Evolutionary conservation across 2,888 invertebrate species (phyloP), one percentile per base, ranked within the genome.

Genomic region (Leptothorax acervorum): DNA sequence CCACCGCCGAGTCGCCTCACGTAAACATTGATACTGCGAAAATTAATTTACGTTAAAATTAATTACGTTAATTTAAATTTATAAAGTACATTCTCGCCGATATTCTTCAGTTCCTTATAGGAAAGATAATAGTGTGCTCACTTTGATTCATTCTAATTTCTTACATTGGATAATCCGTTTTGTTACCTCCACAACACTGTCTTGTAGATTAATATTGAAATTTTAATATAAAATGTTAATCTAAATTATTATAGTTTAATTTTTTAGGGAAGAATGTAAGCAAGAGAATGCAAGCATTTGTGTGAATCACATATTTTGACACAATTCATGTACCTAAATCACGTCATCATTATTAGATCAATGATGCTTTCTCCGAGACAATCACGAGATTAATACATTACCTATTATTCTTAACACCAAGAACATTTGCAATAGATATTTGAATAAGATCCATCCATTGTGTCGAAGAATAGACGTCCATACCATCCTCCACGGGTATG

Each of bases 1-100:
- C 95, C 97, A 18, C 98, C 98, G 2, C 98, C 98, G 3, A 98
- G 89, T 57, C 98, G 96, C 8, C 96, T 96, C 0, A 98, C 97
- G 68, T 95, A 95, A 0, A 98, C 95, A 87, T 97, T 96, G n/a
- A 98, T 96, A 70, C 98, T 97, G 6, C 1, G 60, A 63, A 60
- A 60, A 71, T 51, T 48, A 12, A 48, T 35, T 15, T 31, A 15
- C 23, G 23, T 51, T 48, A 23, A 42, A 31, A 5, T 35, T 23
- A 23, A 23, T 23, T 23, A 23, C 23, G 15, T 0, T 23, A 63
- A 65, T 35, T 45, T 31, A 39, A 39, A 23, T 15, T 12, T 35
- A 3, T 3, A 23, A 65, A 65, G 35, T 9, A 0, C 18, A 42
- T 35, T 51, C 57, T 5, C n/a, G 4, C 0, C 11, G 28, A 68